Evolutionary conservation across 2,888 invertebrate genomes (phyloP), one percentile per base, ranked within the genome.

Genomic region (Cosmia trapezina): DNA sequence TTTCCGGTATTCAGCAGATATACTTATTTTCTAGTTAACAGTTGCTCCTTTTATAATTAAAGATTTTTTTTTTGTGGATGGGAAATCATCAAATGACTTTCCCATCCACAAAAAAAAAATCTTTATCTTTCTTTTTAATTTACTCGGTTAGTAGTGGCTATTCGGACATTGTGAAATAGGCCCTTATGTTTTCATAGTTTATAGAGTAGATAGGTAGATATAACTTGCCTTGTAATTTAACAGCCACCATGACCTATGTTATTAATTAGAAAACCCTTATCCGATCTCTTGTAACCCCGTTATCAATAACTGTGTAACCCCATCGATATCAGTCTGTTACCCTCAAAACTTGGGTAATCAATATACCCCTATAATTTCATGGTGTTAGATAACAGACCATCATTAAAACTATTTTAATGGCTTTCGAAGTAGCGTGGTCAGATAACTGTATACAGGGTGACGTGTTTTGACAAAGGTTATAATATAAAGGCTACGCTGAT

Each of bases 351-450:
- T 84, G 2, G 17, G 69, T 54, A 63, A 81, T 81, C 79, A 76
- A 81, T 81, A 77, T 2, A 69, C 70, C 70, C 73, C 56, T 53
- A 60, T 84, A 72, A 71, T 70, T 54, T 53, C 45, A 74, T 77
- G 65, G 83, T 76, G 59, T 71, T 60, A 47, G 81, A 67, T 84
- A 74, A 59, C 73, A 41, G 57, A 70, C 61, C 7, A 53, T 57
- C 70, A 73, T 86, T 85, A 80, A 83, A 86, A 78, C 85, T 83
- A 80, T 79, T 74, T 74, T 80, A 85, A 83, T 85, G 49, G 76
- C 45, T 83, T 70, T 51, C 17, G 28, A 76, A 85, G 65, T 69
- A 37, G 14, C 22, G 28, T 19, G 59, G 56, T 65, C 62, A 62
- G 78, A 70, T 65, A 47, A 57, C 59, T 56, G 19, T 37, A 54